Conservation (phyloP, 2,888 invertebrate species). For the Teinopalpus imperialis region DNA sequence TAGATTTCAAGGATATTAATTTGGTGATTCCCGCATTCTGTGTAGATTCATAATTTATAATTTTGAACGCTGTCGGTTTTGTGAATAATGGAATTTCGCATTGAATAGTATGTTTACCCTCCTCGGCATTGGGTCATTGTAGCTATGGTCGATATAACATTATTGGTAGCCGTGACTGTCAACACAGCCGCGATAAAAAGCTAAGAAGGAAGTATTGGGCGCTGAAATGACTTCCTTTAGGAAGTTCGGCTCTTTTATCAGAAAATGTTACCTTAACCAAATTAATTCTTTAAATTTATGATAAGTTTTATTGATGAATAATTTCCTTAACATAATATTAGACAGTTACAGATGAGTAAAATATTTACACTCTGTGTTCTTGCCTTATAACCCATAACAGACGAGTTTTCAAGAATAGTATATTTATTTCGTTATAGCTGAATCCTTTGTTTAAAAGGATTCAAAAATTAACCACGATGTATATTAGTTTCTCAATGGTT, state of each 20-base stretch:
- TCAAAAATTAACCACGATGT: too few relatives aligned
- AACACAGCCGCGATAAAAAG: constrained; percentile 61
- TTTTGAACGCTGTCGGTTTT: constrained; percentile 63
- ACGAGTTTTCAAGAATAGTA: too few relatives aligned
- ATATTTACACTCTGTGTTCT: too few relatives aligned
- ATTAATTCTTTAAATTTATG: neutral
- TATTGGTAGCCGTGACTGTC: constrained; percentile 67
- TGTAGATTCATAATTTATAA: constrained; percentile 75
- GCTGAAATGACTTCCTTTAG: constrained; percentile 53
- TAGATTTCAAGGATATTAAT: constrained; percentile 81
- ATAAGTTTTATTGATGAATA: too few relatives aligned
- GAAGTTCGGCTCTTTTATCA: constrained; percentile 51
- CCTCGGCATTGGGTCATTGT: constrained; percentile 68
- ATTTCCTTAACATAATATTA: too few relatives aligned
- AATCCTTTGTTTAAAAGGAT: too few relatives aligned
- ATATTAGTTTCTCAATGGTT: too few relatives aligned
- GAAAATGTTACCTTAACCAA: constrained; percentile 18
- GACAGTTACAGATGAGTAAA: too few relatives aligned
- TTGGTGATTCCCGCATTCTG: constrained; percentile 71
- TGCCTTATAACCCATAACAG: too few relatives aligned
- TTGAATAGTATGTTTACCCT: constrained; percentile 72
- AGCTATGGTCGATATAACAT: constrained; percentile 49
- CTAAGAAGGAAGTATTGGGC: constrained; percentile 71
- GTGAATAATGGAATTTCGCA: constrained; percentile 55
- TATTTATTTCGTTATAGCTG: too few relatives aligned